phyloP scores from a whole-genome alignment of 1,140 invertebrate species.

The Papilio xuthus region DNA sequence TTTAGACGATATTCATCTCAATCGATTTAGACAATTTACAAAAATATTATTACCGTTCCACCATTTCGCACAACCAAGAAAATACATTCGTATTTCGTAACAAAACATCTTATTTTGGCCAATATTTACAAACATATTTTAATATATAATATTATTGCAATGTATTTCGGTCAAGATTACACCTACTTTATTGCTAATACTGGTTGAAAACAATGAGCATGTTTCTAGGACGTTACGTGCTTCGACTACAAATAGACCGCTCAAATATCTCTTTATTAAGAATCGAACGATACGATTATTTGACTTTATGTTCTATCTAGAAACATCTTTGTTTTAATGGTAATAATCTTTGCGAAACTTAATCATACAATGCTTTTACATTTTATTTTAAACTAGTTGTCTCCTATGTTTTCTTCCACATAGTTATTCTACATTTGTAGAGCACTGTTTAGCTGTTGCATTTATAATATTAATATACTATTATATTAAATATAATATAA shows the following conservation, averaged over 20 bases:
- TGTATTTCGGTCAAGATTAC: neutral
- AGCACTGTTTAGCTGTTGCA: no score
- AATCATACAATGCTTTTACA: neutral
- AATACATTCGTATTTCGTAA: neutral
- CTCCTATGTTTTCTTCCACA: no score
- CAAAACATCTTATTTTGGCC: neutral
- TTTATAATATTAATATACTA: no score
- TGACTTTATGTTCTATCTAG: neutral
- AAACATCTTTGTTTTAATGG: neutral
- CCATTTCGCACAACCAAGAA: neutral
- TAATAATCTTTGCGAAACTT: neutral
- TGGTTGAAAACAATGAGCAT: slow-evolving; percentile 13
- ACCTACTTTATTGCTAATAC: slow-evolving; percentile 13
- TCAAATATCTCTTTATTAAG: slow-evolving; percentile 18
- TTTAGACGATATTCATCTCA: neutral
- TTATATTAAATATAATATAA: no score
- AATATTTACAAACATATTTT: neutral
- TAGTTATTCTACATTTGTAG: no score
- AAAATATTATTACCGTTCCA: neutral
- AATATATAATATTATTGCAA: slow-evolving; percentile 9
- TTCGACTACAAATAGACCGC: neutral
- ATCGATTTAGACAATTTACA: neutral
- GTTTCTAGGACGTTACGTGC: slow-evolving; percentile 16
- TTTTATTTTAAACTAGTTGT: neutral
- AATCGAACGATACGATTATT: slow-evolving; percentile 5